A percentile compares a stretch with the other conserved stretches of the same genome.
Evolutionary conservation across 2,113 vertebrate species (phyloP).

Genomic region (Entosphenus tridentatus): DNA sequence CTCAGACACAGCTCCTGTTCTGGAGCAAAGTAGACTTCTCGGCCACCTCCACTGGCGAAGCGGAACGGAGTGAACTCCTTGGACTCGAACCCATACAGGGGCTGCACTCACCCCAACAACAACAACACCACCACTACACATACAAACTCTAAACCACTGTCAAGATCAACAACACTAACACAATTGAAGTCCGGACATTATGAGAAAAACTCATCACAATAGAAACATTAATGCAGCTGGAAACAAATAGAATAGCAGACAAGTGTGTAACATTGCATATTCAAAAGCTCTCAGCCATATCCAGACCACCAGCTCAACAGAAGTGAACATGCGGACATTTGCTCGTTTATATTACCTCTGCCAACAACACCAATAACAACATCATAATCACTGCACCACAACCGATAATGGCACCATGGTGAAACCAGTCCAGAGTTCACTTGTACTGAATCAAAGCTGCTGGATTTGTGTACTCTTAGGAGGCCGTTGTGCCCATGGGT

Average conservation of each 20-base stretch:
- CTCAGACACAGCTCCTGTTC: constrained; percentile 69
- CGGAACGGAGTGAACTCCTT: constrained; percentile 78
- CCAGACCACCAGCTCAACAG: too few relatives aligned
- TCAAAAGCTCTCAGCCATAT: not conserved
- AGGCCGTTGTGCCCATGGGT: not conserved
- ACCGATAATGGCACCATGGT: too few relatives aligned
- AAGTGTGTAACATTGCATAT: not conserved
- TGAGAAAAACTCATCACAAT: not conserved
- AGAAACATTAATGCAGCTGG: not conserved
- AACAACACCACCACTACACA: not conserved
- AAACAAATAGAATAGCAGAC: not conserved
- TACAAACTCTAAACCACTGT: too few relatives aligned
- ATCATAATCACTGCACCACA: too few relatives aligned
- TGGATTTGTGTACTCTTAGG: too few relatives aligned
- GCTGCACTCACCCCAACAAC: constrained; percentile 21
- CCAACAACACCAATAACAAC: too few relatives aligned
- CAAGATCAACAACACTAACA: too few relatives aligned
- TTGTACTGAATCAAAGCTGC: too few relatives aligned
- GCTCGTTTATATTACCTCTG: too few relatives aligned
- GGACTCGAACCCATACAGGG: constrained; percentile 57
- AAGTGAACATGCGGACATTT: too few relatives aligned
- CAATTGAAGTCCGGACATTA: too few relatives aligned
- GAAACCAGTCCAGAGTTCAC: too few relatives aligned
- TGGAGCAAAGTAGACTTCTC: constrained; percentile 70
- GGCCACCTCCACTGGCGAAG: constrained; percentile 59